Evolutionary conservation across 2,797 vertebrate species (phyloP), one percentile per base, ranked within the genome.

Genomic region (Poecilia gillii): DNA sequence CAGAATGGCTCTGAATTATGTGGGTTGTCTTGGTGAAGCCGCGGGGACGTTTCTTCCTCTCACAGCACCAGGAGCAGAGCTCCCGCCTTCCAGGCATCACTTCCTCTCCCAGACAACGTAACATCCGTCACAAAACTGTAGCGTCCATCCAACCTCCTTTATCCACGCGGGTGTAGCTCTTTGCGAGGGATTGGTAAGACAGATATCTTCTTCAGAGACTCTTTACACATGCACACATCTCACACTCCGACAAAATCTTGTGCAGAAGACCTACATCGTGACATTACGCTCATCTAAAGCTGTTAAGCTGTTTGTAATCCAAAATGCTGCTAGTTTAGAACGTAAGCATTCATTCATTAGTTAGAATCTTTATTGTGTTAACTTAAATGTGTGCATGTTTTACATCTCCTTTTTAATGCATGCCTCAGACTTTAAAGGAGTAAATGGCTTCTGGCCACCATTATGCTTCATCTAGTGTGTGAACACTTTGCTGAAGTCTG

Each of bases 41-140:
- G 64, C 1, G 13, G 72, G 13, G 72, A 59, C 74, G 28, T 31
- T 57, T 3, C 57, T 53, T 43, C 46, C 23, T 0, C 18, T 72
- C 13, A 0, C 47, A 7, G 77, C 72, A 25, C 55, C 64, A 3
- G 76, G 3, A 55, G 76, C 20, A 6, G 28, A 68, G 14, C 23
- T 49, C 72, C 77, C 3, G 51, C 74, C 71, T 46, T 59, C 0
- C 25, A 81, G 39, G 57, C 76, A 33, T 72, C 31, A 28, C 23
- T 57, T 46, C 6, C 75, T 75, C 81, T 2, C 64, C 2, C 53
- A 77, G 74, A 68, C 79, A 6, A 12, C 28, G 0, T 51, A 79
- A 11, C 82, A 80, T 76, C 82, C 78, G 80, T 77, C 78, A 39
- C 33, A 66, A 41, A 66, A 12, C 20, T 6, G 20, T 33, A 64